Evolutionary conservation across 2,797 vertebrate genomes (phyloP).

Genomic region (Aythya fuligula): DNA sequence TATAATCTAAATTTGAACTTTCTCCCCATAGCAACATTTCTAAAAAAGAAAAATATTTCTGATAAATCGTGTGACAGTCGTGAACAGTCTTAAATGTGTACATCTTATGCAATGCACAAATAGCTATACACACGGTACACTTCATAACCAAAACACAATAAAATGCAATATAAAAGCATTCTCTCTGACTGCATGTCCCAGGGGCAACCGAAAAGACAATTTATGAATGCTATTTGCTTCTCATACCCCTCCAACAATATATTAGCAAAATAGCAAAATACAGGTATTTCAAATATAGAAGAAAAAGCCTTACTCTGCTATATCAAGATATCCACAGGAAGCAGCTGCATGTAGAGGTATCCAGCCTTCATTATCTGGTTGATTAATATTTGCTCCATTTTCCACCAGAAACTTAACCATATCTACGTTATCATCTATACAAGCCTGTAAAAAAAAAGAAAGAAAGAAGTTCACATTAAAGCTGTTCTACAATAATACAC

Average conservation of each 20-base stretch:
- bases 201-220: not conserved
- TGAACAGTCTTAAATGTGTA: not conserved
- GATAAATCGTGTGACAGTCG: not conserved
- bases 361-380: conserved; percentile 99
- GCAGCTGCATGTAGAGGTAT: conserved; percentile 98
- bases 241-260: not conserved
- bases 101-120: not conserved
- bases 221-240: not conserved
- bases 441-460: conserved; percentile 86
- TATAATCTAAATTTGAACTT: not conserved
- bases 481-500: not conserved
- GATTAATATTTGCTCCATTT: conserved; percentile 97
- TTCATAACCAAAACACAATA: not conserved
- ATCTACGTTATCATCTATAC: conserved; percentile 99
- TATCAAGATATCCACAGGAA: conserved; percentile 98
- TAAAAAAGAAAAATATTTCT: not conserved
- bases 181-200: not conserved
- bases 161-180: not conserved
- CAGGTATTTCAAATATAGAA: conserved; percentile 61
- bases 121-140: not conserved
- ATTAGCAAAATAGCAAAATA: conserved; percentile 38
- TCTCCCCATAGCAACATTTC: not conserved
- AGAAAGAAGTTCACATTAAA: conserved; percentile 52
- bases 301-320: conserved; percentile 90
- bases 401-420: conserved; percentile 99